Percentiles rank a stretch among this genome's conserved stretches.
These are phyloP conservation scores for Sula dactylatra DNA, from an alignment of 2,113 vertebrate genomes.

Conservation along the genomic window DNA sequence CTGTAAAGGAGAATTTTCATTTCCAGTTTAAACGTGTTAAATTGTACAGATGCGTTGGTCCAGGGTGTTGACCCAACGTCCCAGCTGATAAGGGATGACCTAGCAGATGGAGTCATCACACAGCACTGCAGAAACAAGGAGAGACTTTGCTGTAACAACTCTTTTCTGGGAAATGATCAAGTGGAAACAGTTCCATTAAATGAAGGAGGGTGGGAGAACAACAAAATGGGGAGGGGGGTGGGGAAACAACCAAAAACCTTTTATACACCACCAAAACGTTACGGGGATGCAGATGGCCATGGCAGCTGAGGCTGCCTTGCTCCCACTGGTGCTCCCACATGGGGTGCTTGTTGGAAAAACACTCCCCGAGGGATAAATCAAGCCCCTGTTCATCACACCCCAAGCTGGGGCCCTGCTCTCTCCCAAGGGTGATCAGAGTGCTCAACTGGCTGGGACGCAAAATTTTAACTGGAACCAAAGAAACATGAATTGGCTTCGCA, in stretches of 20 bases:
- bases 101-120: background rate
- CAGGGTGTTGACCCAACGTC: background rate
- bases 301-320: background rate
- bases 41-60: background rate
- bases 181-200: background rate
- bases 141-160: background rate
- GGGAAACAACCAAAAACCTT: background rate
- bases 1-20: background rate
- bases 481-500: background rate
- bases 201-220: background rate
- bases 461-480: background rate
- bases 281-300: background rate
- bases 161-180: background rate
- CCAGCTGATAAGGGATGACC: background rate
- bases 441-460: background rate
- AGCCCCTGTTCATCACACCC: background rate
- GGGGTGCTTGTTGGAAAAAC: background rate
- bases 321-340: background rate
- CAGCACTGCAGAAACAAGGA: background rate
- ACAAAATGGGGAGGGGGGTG: background rate
- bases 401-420: background rate
- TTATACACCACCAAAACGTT: background rate
- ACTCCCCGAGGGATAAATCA: background rate
- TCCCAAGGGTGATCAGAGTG: background rate
- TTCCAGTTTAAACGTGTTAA: background rate